Evolutionary conservation across 2,797 vertebrate genomes (phyloP).

Genomic region (Dicrostonyx torquatus): DNA sequence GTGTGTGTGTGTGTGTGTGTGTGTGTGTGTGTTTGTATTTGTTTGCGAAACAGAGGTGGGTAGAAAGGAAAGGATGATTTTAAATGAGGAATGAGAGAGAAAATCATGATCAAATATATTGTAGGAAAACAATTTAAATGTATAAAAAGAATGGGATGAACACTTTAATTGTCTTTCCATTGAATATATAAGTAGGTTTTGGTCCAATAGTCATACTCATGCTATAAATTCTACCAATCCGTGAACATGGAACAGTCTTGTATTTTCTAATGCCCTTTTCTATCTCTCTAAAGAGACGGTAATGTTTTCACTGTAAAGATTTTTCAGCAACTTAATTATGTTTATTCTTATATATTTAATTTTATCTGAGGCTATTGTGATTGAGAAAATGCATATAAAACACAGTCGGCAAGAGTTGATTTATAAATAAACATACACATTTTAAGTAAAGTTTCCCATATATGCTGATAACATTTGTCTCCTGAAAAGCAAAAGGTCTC

Average conservation of each 20-base stretch:
- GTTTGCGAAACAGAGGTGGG: not conserved
- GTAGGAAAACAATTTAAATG: not conserved
- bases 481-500: not conserved
- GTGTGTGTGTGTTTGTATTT: not conserved
- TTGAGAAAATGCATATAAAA: not conserved
- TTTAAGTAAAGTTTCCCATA: not conserved
- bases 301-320: not conserved
- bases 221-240: too few relatives aligned
- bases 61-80: not conserved
- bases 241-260: not conserved
- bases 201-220: not conserved
- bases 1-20: not conserved
- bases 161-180: not conserved
- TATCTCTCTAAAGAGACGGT: too few relatives aligned
- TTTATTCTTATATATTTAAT: not conserved
- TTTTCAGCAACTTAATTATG: not conserved
- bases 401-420: not conserved
- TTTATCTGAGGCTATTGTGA: not conserved
- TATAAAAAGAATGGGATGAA: not conserved
- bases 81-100: not conserved
- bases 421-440: not conserved
- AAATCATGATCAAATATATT: not conserved
- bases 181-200: not conserved
- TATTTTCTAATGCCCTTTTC: too few relatives aligned
- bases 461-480: not conserved